Evolutionary conservation across 1,140 invertebrate species (phyloP).

Genomic region (Atta texana): DNA sequence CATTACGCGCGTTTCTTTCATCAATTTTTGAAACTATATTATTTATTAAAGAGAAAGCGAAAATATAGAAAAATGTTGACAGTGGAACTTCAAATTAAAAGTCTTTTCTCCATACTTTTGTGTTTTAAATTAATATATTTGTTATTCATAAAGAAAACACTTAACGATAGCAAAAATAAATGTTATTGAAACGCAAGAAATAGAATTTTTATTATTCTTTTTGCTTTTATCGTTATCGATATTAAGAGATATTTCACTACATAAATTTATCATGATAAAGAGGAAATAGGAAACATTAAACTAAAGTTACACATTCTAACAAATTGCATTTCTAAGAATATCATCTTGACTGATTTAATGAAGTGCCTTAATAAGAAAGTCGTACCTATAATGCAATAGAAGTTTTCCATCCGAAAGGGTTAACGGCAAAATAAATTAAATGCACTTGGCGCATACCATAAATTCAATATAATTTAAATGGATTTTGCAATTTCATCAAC

Average conservation of each 20-base stretch:
- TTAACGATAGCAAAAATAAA: background rate
- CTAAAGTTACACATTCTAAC: conserved; percentile 9
- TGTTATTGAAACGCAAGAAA: background rate
- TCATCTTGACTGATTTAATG: conserved; percentile 19
- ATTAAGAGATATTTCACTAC: background rate
- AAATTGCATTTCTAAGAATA: conserved; percentile 43
- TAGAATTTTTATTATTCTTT: background rate
- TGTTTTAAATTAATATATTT: conserved; percentile 17
- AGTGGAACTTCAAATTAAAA: background rate
- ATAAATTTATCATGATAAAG: conserved; percentile 36
- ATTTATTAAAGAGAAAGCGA: background rate
- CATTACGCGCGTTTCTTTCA: background rate
- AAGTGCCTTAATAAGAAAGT: conserved; percentile 48
- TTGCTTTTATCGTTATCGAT: background rate
- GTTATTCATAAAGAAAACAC: background rate
- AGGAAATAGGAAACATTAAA: conserved; percentile 5
- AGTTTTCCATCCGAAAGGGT: conserved; percentile 14
- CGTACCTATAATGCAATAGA: conserved; percentile 16
- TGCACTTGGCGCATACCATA: conserved; percentile 11
- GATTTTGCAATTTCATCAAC: conserved; percentile 47
- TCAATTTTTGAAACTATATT: background rate
- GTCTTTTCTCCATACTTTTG: background rate
- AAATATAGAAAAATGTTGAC: background rate
- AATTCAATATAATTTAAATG: conserved; percentile 39
- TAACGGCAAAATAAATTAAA: conserved; percentile 41